Percentiles rank a stretch among this genome's conserved stretches.
Evolutionary conservation across 2,113 vertebrate genomes (phyloP).

Genomic region (Lampris incognitus): DNA sequence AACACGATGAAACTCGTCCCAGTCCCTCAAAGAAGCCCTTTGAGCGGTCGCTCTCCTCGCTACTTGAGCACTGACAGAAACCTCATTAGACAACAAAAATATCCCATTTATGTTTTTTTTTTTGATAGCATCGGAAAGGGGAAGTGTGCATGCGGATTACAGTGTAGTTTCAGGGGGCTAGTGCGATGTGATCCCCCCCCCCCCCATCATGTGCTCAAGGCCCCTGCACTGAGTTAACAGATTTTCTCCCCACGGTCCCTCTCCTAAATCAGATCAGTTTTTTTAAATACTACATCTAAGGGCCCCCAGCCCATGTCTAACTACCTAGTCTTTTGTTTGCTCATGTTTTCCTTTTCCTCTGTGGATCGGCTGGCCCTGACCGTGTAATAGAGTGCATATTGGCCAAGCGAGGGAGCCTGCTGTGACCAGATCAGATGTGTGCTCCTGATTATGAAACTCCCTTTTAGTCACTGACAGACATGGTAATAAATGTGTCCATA

Average conservation of each 20-base stretch:
- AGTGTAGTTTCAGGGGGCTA: conserved; percentile 49
- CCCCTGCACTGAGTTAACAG: conserved; percentile 62
- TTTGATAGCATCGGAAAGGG: conserved; percentile 58
- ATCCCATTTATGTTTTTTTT: conserved; percentile 59
- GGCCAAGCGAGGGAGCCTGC: conserved; percentile 75
- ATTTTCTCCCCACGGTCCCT: conserved; percentile 69
- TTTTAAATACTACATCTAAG: conserved; percentile 69
- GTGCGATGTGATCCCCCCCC: conserved; percentile 62
- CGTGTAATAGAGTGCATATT: conserved; percentile 82
- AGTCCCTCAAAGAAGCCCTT: conserved; percentile 55
- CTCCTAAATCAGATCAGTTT: conserved; percentile 77
- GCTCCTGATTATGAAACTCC: conserved; percentile 93
- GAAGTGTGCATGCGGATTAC: conserved; percentile 47
- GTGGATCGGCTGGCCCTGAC: conserved; percentile 71
- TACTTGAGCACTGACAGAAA: conserved; percentile 66
- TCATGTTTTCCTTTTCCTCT: conserved; percentile 80
- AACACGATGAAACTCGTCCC: conserved; percentile 62
- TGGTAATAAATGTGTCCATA: conserved; percentile 99
- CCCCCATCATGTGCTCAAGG: conserved; percentile 64
- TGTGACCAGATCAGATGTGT: conserved; percentile 86
- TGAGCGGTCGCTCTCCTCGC: conserved; percentile 47
- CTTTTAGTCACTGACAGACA: conserved; percentile 96
- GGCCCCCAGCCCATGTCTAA: conserved; percentile 74
- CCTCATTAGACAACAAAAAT: conserved; percentile 68
- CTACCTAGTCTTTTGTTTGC: conserved; percentile 79